Base-by-base conservation (phyloP, 2,113 vertebrate species). In the Illadopsis cleaveri region DNA sequence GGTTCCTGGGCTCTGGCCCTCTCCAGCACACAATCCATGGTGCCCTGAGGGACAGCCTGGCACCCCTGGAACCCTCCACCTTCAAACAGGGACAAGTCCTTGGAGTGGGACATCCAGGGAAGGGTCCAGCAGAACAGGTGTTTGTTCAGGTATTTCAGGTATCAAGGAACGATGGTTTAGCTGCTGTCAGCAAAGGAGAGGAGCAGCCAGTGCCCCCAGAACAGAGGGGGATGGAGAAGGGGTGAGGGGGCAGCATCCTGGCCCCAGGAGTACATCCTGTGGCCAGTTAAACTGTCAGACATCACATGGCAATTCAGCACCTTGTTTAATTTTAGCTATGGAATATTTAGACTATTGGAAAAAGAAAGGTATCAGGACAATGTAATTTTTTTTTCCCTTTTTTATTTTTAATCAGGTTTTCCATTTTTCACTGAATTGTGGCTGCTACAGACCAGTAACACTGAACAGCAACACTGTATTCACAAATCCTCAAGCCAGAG, bases 21-120 rank as follows among this genome's bases (percentile, higher is more conserved):
- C 8, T 45, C 7, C 11, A 33, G 40, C 20, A 12, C 21, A 10
- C 15, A 5, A 3, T 13, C 42, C 22, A 0, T 4, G 33, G 66
- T 35, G 42, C 5, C 65, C 19, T n/a, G 5, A 6, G n/a, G 44
- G n/a, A n/a, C 68, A 37, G 40, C 51, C 70, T 8, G 5, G 56
- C 20, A 54, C 15, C 10, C 10, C 14, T 0, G 0, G 38, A 23
- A 42, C 3, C 7, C 44, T 6, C 5, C 4, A 7, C 18, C 57
- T 40, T 40, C 40, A 40, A 40, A 40, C 40, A 40, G 40, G 40
- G 40, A 40, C 40, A 40, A 40, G 11, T 13, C 40, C 40, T 28
- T 1, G 8, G 12, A 35, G 23, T 2, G 0, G 62, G 25, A 33
- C 33, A 31, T 1, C 4, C 81, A 45, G 40, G 58, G 40, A n/a